Percentiles rank a stretch among this genome's conserved stretches.
Evolutionary conservation across 1,140 invertebrate genomes (phyloP).

Genomic region (Nasonia giraulti): DNA sequence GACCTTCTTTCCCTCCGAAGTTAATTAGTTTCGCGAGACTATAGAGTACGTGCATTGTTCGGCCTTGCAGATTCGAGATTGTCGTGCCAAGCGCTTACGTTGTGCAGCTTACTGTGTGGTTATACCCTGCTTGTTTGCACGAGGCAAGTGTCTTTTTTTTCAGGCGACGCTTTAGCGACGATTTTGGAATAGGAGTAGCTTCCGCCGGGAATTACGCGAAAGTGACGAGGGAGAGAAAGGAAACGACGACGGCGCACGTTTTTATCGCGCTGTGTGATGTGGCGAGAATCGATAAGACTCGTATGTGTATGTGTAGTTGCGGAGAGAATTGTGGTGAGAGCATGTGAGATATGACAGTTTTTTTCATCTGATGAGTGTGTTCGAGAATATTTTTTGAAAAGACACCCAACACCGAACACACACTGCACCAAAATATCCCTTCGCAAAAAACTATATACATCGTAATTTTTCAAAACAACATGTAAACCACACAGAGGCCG

Average conservation of each 20-base stretch:
- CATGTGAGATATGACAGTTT: background rate
- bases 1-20: background rate
- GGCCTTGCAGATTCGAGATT: slow-evolving; percentile 26
- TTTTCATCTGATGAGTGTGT: background rate
- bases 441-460: too few species aligned
- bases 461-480: too few species aligned
- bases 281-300: background rate
- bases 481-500: background rate
- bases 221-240: background rate
- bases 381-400: too few species aligned
- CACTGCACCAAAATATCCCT: too few species aligned
- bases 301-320: background rate
- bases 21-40: slow-evolving; percentile 24
- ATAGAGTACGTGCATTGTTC: background rate
- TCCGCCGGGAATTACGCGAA: slow-evolving; percentile 29
- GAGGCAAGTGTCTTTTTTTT: background rate
- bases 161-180: background rate
- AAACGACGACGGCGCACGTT: slow-evolving; percentile 14
- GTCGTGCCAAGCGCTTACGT: background rate
- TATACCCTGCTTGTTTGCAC: background rate
- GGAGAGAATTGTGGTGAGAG: background rate
- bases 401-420: too few species aligned
- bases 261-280: background rate
- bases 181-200: background rate
- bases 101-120: background rate